Evolutionary conservation across 2,797 vertebrate species (phyloP).

Genomic region (Helicolenus hilgendorfi): DNA sequence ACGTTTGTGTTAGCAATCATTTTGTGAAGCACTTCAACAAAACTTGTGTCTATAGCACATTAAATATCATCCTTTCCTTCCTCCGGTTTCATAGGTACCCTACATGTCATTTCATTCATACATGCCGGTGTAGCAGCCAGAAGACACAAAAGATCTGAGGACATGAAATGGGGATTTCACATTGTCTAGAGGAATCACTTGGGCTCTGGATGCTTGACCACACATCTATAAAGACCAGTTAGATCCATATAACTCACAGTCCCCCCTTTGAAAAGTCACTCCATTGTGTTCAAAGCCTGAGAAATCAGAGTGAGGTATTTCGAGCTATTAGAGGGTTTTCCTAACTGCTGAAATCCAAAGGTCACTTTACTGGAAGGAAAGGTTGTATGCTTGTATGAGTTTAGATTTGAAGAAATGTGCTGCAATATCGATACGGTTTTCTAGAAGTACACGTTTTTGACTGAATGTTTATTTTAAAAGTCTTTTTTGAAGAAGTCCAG

Average conservation of each 20-base stretch:
- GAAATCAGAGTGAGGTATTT: slow-evolving; percentile 75
- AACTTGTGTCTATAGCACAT: background rate
- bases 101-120: slow-evolving; percentile 43
- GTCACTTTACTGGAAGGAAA: slow-evolving; percentile 42
- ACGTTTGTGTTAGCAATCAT: background rate
- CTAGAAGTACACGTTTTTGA: background rate
- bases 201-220: slow-evolving; percentile 79
- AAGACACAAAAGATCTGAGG: slow-evolving; percentile 69
- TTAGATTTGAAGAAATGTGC: background rate
- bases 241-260: slow-evolving; percentile 80
- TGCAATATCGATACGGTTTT: background rate
- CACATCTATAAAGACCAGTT: slow-evolving; percentile 81
- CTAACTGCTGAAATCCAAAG: slow-evolving; percentile 57
- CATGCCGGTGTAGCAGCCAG: slow-evolving; percentile 32
- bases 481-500: background rate
- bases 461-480: background rate
- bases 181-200: slow-evolving; percentile 71
- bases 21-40: background rate
- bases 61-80: background rate
- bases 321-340: slow-evolving; percentile 65
- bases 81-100: background rate
- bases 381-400: background rate
- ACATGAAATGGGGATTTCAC: slow-evolving; percentile 71
- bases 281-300: slow-evolving; percentile 78
- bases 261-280: slow-evolving; percentile 79